Conservation (phyloP, 2,113 vertebrate species). For the Cephalopterus ornatus region DNA sequence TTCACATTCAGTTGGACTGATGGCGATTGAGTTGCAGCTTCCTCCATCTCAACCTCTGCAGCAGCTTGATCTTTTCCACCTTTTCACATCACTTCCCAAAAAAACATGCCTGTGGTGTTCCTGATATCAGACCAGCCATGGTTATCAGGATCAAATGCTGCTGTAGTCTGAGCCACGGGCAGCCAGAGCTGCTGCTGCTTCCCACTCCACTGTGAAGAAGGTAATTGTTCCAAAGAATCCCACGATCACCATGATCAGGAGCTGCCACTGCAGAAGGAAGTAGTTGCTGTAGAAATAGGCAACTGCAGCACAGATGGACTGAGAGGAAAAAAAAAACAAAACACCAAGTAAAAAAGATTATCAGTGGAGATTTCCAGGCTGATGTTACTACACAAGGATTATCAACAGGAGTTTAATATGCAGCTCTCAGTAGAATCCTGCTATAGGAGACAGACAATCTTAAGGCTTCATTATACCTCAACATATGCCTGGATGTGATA, state of each 20-base stretch:
- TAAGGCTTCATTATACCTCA: background rate
- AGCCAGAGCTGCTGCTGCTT: conserved; percentile 66
- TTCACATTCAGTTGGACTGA: background rate
- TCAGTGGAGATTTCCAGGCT: background rate
- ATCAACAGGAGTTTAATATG: background rate
- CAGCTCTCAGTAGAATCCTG: background rate
- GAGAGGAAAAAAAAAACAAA: background rate
- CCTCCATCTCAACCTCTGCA: background rate
- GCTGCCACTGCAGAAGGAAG: conserved; percentile 94
- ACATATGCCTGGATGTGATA: background rate
- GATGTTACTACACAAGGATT: background rate
- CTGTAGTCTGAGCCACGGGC: conserved; percentile 80
- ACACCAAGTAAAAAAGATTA: background rate
- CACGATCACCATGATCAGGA: conserved; percentile 87
- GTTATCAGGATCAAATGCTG: conserved; percentile 77
- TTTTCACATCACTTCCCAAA: background rate
- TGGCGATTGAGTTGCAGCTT: background rate
- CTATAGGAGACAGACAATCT: background rate
- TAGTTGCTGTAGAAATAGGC: conserved; percentile 98
- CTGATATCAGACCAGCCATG: background rate
- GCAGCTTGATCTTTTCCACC: background rate
- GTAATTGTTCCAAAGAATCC: conserved; percentile 87
- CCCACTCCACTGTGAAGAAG: conserved; percentile 88
- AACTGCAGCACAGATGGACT: conserved; percentile 93
- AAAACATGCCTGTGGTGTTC: fast-evolving